Percentiles rank a stretch among this genome's conserved stretches.
Evolutionary conservation across 2,113 vertebrate species (phyloP).

Genomic region (Prolemur simus): DNA sequence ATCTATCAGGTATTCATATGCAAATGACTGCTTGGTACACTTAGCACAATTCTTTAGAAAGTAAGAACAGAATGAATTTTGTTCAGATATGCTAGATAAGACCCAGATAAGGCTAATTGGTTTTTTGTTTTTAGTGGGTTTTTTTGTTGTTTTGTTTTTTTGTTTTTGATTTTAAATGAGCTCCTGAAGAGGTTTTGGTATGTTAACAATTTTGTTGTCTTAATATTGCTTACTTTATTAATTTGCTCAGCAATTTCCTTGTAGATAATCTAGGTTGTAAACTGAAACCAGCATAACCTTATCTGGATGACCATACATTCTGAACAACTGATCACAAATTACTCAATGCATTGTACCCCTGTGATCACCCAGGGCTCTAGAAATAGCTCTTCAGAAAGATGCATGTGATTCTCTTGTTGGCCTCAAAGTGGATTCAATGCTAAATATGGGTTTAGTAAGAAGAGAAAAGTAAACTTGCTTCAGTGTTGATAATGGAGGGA

Average conservation of each 20-base stretch:
- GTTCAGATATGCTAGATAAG: background rate
- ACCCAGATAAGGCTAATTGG: background rate
- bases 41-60: background rate
- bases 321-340: background rate
- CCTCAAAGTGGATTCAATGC: background rate
- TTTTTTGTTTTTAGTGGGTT: background rate
- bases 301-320: background rate
- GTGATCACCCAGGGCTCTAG: background rate
- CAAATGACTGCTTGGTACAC: background rate
- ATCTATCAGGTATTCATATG: background rate
- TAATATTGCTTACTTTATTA: background rate
- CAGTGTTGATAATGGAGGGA: background rate
- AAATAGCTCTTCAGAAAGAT: background rate
- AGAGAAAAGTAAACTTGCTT: background rate
- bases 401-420: background rate
- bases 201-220: background rate
- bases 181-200: background rate
- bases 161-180: background rate
- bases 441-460: background rate
- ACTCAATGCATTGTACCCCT: background rate
- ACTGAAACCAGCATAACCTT: background rate
- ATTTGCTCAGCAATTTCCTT: background rate
- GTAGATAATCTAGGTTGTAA: background rate
- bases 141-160: background rate
- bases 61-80: background rate